Evolutionary conservation across 2,888 invertebrate species (phyloP).

Genomic region (Pherbina coryleti): DNA sequence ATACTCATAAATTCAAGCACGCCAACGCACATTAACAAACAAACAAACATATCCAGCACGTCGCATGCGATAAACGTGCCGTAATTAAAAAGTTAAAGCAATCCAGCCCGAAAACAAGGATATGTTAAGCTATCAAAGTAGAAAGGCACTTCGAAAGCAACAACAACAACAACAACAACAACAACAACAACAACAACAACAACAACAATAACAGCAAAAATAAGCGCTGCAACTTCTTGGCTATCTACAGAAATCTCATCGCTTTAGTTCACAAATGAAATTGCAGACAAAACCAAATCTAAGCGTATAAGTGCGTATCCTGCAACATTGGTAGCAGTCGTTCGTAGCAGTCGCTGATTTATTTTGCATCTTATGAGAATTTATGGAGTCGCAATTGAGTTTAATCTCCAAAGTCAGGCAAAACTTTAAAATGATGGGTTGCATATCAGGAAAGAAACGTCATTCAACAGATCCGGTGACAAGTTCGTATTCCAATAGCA

Average conservation of each 20-base stretch:
- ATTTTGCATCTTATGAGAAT: conserved; percentile 7
- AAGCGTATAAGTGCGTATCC: no score
- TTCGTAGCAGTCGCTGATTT: neutral
- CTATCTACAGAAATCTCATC: neutral
- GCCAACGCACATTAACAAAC: no score
- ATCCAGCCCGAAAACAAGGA: no score
- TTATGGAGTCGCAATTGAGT: conserved; percentile 53
- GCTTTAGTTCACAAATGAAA: no score
- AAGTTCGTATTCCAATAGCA: neutral
- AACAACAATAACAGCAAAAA: neutral
- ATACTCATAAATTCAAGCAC: no score
- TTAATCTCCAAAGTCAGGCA: conserved; percentile 53
- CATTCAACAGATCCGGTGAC: neutral
- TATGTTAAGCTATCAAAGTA: neutral
- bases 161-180: neutral
- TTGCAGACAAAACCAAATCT: no score
- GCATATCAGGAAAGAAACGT: conserved; percentile 49
- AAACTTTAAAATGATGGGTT: conserved; percentile 57
- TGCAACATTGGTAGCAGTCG: neutral
- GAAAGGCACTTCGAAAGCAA: neutral
- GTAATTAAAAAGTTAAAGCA: no score
- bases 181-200: neutral
- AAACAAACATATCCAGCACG: no score
- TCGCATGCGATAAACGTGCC: no score
- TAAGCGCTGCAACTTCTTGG: neutral